A percentile compares a stretch with the other conserved stretches of the same genome.
Evolutionary conservation across 2,797 vertebrate species (phyloP).

Genomic region (Semotilus atromaculatus): DNA sequence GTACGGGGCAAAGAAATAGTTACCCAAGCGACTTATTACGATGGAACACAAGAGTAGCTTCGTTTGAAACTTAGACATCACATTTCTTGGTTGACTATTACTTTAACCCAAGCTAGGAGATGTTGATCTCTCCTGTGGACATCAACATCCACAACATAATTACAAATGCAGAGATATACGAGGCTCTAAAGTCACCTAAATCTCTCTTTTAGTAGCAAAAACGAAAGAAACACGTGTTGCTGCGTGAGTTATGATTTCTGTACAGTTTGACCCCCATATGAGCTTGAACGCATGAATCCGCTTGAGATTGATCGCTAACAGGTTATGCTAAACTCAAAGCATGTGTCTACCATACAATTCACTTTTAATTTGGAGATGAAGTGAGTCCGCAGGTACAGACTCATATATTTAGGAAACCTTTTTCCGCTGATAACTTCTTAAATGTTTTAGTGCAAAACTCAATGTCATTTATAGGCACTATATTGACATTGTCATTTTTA

Average conservation of each 20-base stretch:
- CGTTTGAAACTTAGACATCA: no score
- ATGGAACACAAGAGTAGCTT: no score
- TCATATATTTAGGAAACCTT: not conserved
- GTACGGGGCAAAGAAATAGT: not conserved
- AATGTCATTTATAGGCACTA: not conserved
- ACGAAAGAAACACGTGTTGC: not conserved
- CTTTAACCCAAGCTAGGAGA: not conserved
- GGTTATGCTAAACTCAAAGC: conserved; percentile 7
- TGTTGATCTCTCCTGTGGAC: not conserved
- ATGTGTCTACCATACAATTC: not conserved
- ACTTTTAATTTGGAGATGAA: not conserved
- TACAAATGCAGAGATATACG: not conserved
- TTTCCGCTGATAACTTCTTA: not conserved
- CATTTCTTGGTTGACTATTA: not conserved
- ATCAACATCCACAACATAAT: not conserved
- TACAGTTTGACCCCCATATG: not conserved
- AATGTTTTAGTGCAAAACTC: not conserved
- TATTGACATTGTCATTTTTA: not conserved
- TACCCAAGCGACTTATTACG: not conserved
- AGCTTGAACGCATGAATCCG: not conserved
- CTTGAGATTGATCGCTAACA: not conserved
- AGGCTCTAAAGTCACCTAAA: not conserved
- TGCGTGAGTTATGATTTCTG: not conserved
- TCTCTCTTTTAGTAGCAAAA: not conserved
- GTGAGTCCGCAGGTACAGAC: not conserved